Conservation (phyloP, 2,113 vertebrate genomes). For the Sinocyclocheilus grahami region DNA sequence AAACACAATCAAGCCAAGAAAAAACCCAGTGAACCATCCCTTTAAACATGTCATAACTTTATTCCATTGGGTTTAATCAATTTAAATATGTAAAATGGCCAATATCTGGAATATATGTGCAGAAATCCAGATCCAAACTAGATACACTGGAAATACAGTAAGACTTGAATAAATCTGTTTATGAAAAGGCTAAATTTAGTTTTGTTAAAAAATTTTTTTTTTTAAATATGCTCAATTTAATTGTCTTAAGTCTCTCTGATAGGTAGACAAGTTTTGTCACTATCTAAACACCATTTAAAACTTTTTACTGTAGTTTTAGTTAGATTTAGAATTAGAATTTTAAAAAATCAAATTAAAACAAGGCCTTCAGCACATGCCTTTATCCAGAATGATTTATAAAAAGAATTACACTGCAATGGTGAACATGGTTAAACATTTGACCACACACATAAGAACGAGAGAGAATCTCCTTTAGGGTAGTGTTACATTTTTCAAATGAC, state of each 20-base stretch:
- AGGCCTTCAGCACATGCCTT: background rate
- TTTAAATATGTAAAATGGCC: background rate
- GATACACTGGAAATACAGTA: background rate
- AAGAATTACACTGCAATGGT: background rate
- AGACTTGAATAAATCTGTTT: background rate
- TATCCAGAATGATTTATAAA: background rate
- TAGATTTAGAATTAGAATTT: no score
- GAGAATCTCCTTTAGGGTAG: conserved; percentile 1
- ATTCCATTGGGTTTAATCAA: background rate
- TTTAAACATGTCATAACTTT: background rate
- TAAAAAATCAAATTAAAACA: no score
- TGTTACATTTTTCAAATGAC: conserved; percentile 34
- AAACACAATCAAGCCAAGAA: no score
- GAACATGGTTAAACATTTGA: background rate
- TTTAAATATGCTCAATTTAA: no score
- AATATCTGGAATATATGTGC: background rate
- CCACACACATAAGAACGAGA: background rate
- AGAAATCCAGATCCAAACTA: background rate
- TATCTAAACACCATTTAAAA: no score
- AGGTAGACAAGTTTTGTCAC: no score
- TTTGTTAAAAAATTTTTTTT: no score
- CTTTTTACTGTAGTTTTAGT: no score
- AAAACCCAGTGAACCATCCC: no score
- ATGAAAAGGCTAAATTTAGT: background rate
- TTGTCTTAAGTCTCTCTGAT: no score